Conservation (phyloP, 2,888 invertebrate species). For the Mayetiola destructor region DNA sequence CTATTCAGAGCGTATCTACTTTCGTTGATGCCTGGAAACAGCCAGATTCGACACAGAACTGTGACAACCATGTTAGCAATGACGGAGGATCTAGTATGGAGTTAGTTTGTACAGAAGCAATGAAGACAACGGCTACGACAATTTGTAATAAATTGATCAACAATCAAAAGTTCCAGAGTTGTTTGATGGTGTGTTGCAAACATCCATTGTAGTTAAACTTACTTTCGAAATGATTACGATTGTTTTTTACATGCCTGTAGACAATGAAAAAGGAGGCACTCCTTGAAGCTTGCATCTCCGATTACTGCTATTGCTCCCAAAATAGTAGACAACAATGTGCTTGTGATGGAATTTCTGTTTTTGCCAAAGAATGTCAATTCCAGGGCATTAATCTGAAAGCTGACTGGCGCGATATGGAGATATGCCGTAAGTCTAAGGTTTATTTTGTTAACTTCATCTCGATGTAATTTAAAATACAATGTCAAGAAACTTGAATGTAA, state of each 20-base stretch:
- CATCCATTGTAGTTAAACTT: constrained; percentile 27
- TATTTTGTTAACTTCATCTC: constrained; percentile 14
- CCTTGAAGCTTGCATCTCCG: constrained; percentile 60
- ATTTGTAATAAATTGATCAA: constrained; percentile 50
- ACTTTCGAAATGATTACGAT: constrained; percentile 13
- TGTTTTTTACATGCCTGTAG: constrained; percentile 27
- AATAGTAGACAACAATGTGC: constrained; percentile 50
- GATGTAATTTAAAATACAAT: constrained; percentile 12
- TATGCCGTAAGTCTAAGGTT: constrained; percentile 67
- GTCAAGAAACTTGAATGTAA: too few species aligned
- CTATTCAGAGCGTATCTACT: constrained; percentile 19
- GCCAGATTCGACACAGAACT: constrained; percentile 25
- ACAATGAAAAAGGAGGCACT: constrained; percentile 50
- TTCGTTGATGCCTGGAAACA: constrained; percentile 33
- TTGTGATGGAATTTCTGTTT: constrained; percentile 60
- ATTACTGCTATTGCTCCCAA: constrained; percentile 57
- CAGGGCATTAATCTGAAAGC: constrained; percentile 47
- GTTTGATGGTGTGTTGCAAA: constrained; percentile 33
- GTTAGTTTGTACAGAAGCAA: constrained; percentile 26
- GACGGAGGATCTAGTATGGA: constrained; percentile 26
- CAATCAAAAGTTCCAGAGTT: constrained; percentile 49
- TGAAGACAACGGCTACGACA: constrained; percentile 36
- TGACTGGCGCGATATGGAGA: constrained; percentile 63
- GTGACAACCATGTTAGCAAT: constrained; percentile 26
- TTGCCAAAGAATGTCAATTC: constrained; percentile 59